Evolutionary conservation across 2,797 vertebrate species (phyloP), one percentile per base, ranked within the genome.

Genomic region (Crocodylus rhombifer): DNA sequence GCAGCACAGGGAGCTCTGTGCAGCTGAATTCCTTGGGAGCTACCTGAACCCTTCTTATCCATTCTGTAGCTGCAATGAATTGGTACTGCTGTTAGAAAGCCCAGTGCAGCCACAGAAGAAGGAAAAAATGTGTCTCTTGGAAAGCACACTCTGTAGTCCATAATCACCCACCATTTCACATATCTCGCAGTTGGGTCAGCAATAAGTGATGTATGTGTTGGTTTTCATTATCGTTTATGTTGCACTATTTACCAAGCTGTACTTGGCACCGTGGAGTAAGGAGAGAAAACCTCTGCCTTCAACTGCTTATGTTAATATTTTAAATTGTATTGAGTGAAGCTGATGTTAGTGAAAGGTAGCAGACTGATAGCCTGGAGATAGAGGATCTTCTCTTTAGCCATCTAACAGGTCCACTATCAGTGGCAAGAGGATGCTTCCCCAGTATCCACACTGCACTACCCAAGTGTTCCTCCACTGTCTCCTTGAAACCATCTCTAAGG

Each of bases 91-190:
- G 21, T 23, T 73, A 51, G 69, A 42, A 73, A 73, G 23, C 7
- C 36, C 36, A 42, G 12, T 36, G 23, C 4, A 5, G 33, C 69
- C 51, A 42, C 36, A 42, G 69, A 14, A 51, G 36, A 36, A 33
- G 67, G 67, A 36, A 30, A 71, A 33, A 14, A 42, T 73, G 36
- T 51, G 36, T 42, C 36, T 36, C 23, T 73, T 42, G 36, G 36
- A 51, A 23, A 42, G 36, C 21, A 15, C 23, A 73, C 23, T 5
- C 36, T 16, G 20, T 73, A 26, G 14, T 73, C 23, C 33, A 21
- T 14, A 15, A 55, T 25, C 51, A 74, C 8, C 5, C 30, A 17
- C 1, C 0, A 11, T 42, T 26, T n/a, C 18, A 11, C 25, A 6
- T 15, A 55, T 56, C 42, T 16, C 16, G 67, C 14, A 20, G 17